Conservation (phyloP, 2,113 vertebrate genomes). For the Mohoua ochrocephala region DNA sequence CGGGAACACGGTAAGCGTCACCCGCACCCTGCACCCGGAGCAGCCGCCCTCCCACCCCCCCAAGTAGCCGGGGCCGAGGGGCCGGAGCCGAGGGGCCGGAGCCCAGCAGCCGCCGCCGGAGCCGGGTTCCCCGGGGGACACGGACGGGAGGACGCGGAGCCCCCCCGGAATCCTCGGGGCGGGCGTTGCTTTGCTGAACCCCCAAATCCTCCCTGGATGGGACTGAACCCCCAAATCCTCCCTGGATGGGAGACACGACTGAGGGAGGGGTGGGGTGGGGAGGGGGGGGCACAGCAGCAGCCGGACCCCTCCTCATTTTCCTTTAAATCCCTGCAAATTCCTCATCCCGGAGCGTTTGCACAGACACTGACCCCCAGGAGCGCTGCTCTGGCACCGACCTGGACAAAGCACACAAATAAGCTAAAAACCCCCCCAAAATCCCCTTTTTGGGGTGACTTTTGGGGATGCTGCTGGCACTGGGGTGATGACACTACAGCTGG, state of each 20-base stretch:
- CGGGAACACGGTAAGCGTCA: slow-evolving; percentile 84
- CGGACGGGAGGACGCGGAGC: neutral
- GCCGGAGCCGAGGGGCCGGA: too few relatives aligned
- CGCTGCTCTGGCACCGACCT: neutral
- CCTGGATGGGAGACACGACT: neutral
- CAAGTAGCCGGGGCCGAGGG: neutral
- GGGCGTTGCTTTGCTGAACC: neutral
- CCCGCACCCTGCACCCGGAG: slow-evolving; percentile 69
- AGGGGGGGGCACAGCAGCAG: neutral
- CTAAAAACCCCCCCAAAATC: neutral
- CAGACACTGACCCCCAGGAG: neutral
- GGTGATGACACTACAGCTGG: neutral
- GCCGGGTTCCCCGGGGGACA: neutral
- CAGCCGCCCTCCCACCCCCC: slow-evolving; percentile 25
- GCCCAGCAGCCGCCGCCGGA: neutral
- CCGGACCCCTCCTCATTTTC: neutral
- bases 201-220: too few relatives aligned
- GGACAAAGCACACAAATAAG: neutral
- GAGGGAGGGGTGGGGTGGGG: too few relatives aligned
- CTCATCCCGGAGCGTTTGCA: rapidly evolving
- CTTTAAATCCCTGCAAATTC: neutral
- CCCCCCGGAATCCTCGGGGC: neutral
- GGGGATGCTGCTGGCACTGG: neutral
- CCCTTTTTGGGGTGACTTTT: neutral
- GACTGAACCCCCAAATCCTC: neutral